A percentile compares a stretch with the other conserved stretches of the same genome.
These are phyloP conservation scores for Anas bernieri DNA, from an alignment of 2,797 vertebrate species.

Conservation along the genomic window DNA sequence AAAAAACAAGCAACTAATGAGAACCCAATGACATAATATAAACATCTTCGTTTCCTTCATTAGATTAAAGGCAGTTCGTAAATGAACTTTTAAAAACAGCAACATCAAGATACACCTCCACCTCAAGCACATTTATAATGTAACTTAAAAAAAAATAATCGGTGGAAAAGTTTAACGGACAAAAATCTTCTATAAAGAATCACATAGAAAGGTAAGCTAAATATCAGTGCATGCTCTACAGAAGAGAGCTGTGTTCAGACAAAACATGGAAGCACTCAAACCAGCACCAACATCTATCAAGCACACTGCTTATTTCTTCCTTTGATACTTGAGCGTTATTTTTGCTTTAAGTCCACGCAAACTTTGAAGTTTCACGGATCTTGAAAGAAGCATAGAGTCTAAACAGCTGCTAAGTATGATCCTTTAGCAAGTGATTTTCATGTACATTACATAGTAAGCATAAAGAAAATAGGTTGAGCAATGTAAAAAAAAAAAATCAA, in stretches of 20 bases:
- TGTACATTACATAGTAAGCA: neutral
- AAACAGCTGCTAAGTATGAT: conserved; percentile 34
- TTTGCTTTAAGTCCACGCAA: conserved; percentile 11
- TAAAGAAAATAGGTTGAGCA: neutral
- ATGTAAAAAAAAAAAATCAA: neutral
- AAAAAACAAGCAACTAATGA: conserved; percentile 38
- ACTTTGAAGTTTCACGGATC: conserved; percentile 30
- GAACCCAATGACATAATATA: conserved; percentile 39
- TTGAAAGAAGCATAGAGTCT: conserved; percentile 25
- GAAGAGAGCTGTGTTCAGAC: conserved; percentile 7
- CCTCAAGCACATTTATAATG: neutral
- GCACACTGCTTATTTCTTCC: conserved; percentile 6
- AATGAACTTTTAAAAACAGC: conserved; percentile 5
- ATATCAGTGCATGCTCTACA: conserved; percentile 8
- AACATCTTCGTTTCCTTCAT: conserved; percentile 8
- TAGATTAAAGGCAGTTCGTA: conserved; percentile 57
- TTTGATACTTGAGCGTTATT: conserved; percentile 36
- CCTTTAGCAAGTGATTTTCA: neutral
- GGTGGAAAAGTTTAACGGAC: neutral
- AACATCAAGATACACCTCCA: conserved; percentile 15
- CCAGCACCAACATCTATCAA: conserved; percentile 21
- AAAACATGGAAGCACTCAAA: conserved; percentile 42
- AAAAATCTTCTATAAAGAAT: conserved; percentile 24
- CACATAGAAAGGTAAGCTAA: conserved; percentile 34
- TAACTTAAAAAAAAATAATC: neutral